Base-by-base conservation (phyloP, 2,113 vertebrate genomes). In the Mormyrus iriodes region DNA sequence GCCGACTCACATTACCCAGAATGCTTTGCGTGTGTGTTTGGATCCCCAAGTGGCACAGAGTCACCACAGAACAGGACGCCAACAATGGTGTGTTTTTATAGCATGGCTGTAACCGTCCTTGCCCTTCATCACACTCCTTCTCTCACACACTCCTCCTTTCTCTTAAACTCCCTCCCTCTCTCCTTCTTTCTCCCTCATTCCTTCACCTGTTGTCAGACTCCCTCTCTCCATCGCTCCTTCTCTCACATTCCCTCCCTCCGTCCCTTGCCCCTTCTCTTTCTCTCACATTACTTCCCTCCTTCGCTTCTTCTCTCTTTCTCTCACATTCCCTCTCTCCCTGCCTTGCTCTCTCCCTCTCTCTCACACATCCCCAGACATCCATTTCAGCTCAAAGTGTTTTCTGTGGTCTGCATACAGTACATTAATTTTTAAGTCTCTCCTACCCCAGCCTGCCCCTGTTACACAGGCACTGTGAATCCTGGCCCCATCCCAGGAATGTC, bases 351-450 rank as follows among this genome's bases (percentile, higher is more conserved):
- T 24, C 6, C 10, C 31, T 35, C 4, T 73, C 69, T 31, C 69
- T 4, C 79, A 86, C 92, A 65, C 90, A 88, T 94, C 91, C 94
- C 93, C 91, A 93, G 92, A 93, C 92, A 86, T 93, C 91, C 0
- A 61, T 91, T 91, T 90, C 86, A 90, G 27, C 44, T 91, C 89
- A 89, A 91, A 92, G 89, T 88, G 86, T 94, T 94, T 90, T 93
- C 92, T 90, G 90, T 42, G 76, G 93, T 91, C 91, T 89, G 91
- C 93, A 90, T 90, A 92, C 91, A 93, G 91, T 93, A 94, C 94
- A 93, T 94, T 94, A 95, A 94, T 91, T 93, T 93, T 93, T 92
- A 94, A 94, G 92, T 91, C 89, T 92, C 90, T 89, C 92, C 92
- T 94, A 92, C 92, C 87, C 49, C 82, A 48, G 3, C 52, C 61